A percentile compares a stretch with the other conserved stretches of the same genome.
These are phyloP conservation scores for Eurytemora carolleeae DNA, from an alignment of 1,140 invertebrate species.

Conservation along the genomic window DNA sequence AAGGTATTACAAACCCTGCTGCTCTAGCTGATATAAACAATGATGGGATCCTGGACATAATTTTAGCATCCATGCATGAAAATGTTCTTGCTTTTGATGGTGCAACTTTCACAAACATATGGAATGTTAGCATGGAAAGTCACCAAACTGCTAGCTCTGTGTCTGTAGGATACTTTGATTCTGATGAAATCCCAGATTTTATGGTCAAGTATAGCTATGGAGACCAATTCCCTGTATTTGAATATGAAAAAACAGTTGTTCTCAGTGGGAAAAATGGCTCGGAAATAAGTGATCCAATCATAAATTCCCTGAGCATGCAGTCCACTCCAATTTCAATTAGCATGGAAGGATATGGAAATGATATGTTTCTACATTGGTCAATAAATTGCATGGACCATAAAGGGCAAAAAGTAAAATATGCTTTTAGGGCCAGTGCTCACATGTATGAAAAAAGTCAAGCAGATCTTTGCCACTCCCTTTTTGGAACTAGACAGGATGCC, in stretches of 20 bases:
- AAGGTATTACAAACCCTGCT: slow-evolving; percentile 39
- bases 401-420: slow-evolving; percentile 3
- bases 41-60: slow-evolving; percentile 49
- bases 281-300: slow-evolving; percentile 37
- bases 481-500: slow-evolving; percentile 41
- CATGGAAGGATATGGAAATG: slow-evolving; percentile 41
- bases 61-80: slow-evolving; percentile 48
- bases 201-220: slow-evolving; percentile 55
- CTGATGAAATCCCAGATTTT: slow-evolving; percentile 58
- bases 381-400: slow-evolving; percentile 35
- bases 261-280: slow-evolving; percentile 45
- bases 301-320: slow-evolving; percentile 43
- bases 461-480: slow-evolving; percentile 48
- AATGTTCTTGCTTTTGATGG: slow-evolving; percentile 51
- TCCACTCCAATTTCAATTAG: slow-evolving; percentile 42
- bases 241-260: slow-evolving; percentile 47
- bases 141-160: slow-evolving; percentile 32
- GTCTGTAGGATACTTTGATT: slow-evolving; percentile 56
- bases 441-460: slow-evolving; percentile 39
- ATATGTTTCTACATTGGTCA: slow-evolving; percentile 52
- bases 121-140: slow-evolving; percentile 45
- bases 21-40: slow-evolving; percentile 50
- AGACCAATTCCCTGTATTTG: slow-evolving; percentile 49
- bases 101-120: slow-evolving; percentile 38
- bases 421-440: slow-evolving; percentile 26